Percentiles rank a stretch among this genome's conserved stretches.
phyloP scores from a whole-genome alignment of 2,797 vertebrate species.

The Fundulus diaphanus region DNA sequence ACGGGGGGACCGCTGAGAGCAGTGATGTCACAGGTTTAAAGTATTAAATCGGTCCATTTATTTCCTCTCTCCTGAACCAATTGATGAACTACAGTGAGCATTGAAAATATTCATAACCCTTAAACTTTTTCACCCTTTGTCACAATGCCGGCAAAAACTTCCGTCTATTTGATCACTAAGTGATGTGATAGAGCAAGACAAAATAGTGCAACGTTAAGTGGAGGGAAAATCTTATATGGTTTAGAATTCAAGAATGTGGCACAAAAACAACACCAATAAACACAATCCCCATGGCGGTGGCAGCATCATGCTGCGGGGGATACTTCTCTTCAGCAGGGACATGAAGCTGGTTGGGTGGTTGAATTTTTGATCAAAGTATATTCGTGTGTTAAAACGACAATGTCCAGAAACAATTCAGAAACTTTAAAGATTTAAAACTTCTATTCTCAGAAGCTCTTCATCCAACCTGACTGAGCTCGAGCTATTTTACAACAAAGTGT shows the following conservation, averaged over 20 bases:
- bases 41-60: not conserved
- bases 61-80: too few species aligned
- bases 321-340: not conserved
- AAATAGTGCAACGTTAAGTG: not conserved
- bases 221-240: not conserved
- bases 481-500: too few species aligned
- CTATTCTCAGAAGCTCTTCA: too few species aligned
- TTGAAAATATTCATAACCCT: not conserved
- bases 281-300: not conserved
- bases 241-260: not conserved
- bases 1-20: not conserved
- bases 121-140: not conserved
- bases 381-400: not conserved
- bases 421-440: too few species aligned
- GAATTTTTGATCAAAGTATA: not conserved
- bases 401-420: not conserved
- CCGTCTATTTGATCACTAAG: not conserved
- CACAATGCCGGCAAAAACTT: not conserved
- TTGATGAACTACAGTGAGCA: too few species aligned
- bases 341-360: not conserved
- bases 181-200: not conserved
- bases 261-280: not conserved
- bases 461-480: too few species aligned
- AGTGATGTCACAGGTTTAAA: not conserved
- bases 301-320: not conserved